Evolutionary conservation across 2,113 vertebrate genomes (phyloP).

Genomic region (Axis porcinus): DNA sequence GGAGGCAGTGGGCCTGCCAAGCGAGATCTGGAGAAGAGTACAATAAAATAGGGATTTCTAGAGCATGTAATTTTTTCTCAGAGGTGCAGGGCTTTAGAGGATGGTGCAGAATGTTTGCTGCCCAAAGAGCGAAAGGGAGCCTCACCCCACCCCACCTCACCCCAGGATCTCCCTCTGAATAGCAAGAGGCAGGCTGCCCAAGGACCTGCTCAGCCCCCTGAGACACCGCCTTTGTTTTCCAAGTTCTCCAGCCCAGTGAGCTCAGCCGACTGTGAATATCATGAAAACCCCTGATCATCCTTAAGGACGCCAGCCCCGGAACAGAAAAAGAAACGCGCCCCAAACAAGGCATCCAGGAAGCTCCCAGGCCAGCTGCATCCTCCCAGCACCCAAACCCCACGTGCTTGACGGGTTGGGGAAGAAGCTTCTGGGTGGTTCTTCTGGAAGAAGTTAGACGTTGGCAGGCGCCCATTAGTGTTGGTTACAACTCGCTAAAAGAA

Average conservation of each 20-base stretch:
- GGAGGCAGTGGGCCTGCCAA: slow-evolving; percentile 70
- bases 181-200: not conserved
- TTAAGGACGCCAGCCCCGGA: not conserved
- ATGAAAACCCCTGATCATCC: not conserved
- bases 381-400: fast-evolving
- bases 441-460: not conserved
- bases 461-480: slow-evolving; percentile 35
- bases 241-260: not conserved
- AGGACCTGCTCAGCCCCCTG: not conserved
- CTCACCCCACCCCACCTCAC: not conserved
- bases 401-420: not conserved
- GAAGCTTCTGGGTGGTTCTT: not conserved
- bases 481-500: slow-evolving; percentile 70
- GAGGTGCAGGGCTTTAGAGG: slow-evolving; percentile 35
- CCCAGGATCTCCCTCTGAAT: not conserved
- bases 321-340: not conserved
- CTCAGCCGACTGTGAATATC: not conserved
- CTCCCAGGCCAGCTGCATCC: fast-evolving
- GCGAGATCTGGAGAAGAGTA: slow-evolving; percentile 49
- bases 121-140: not conserved
- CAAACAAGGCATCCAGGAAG: not conserved
- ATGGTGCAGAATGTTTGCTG: not conserved
- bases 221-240: not conserved
- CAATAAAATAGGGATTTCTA: slow-evolving; percentile 72
- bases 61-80: slow-evolving; percentile 54